Evolutionary conservation across 2,888 invertebrate species (phyloP), one percentile per base, ranked within the genome.

Genomic region (Margaritifera margaritifera): DNA sequence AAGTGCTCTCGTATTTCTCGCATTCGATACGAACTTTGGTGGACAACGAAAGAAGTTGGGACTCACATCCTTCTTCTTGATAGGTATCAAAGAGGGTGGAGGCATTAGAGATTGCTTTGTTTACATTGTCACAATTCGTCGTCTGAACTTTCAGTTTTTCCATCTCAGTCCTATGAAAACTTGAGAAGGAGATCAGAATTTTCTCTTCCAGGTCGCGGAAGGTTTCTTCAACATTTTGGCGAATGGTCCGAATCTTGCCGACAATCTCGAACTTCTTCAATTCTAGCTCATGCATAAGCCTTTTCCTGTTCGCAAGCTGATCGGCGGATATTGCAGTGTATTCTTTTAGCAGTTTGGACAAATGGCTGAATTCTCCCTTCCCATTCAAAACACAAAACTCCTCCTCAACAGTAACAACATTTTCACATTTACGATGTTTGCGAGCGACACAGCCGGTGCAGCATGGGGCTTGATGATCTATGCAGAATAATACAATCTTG

Each of bases 91-190:
- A 56, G 22, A 75, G 57, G 24, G 66, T 68, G 1, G 63, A 61
- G 1, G 75, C 71, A 52, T 75, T 75, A 6, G 75, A 70, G 56
- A 75, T 72, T 59, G 68, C 70, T 57, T 75, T 75, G 5, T 67
- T 62, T 6, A 72, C 56, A 56, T 75, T 75, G 59, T 72, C 75
- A 50, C 70, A 71, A 18, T 72, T 60, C 8, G n/a, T 24, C 15
- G 68, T 62, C 8, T 71, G 31, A 15, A 54, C 56, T 5, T 59
- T 51, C 18, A 75, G 58, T 18, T 75, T 51, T 52, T 70, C 62
- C 15, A 72, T 66, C 62, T 75, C 71, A 1, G 51, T 24, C 15
- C 54, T 52, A 57, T 75, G 75, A 24, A 68, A 66, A 31, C 62
- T 64, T 15, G 72, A 68, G 58, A 75, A 72, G 22, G 70, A 72